Conservation (phyloP, 2,888 invertebrate genomes). For the Philereme vetulata region DNA sequence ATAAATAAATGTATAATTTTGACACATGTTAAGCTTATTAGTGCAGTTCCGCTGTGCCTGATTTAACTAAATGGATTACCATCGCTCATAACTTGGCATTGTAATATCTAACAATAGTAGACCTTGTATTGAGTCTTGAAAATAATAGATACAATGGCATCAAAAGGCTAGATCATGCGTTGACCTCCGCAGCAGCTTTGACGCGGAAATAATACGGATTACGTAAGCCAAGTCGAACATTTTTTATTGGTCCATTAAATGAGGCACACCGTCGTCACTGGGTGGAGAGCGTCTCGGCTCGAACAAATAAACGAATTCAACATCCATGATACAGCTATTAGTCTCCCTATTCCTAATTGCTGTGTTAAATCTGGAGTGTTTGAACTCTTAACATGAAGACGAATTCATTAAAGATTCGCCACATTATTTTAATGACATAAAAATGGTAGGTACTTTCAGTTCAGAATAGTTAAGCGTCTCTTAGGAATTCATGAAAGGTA, state of each 20-base stretch:
- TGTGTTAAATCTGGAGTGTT: slow-evolving; percentile 55
- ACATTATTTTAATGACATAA: slow-evolving; percentile 28
- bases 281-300: slow-evolving; percentile 74
- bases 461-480: not conserved
- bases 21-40: no score
- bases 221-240: slow-evolving; percentile 82
- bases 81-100: slow-evolving; percentile 21
- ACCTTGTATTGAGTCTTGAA: slow-evolving; percentile 40
- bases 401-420: slow-evolving; percentile 32
- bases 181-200: slow-evolving; percentile 70
- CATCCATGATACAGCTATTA: slow-evolving; percentile 59
- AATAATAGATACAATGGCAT: slow-evolving; percentile 44
- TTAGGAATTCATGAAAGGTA: slow-evolving; percentile 16
- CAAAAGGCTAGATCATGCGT: slow-evolving; percentile 60
- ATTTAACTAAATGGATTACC: slow-evolving; percentile 20
- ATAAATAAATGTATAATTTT: no score
- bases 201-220: slow-evolving; percentile 81
- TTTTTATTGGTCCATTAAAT: slow-evolving; percentile 82
- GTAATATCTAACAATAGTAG: slow-evolving; percentile 29
- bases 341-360: slow-evolving; percentile 61
- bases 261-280: slow-evolving; percentile 75
- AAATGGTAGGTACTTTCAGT: slow-evolving; percentile 1
- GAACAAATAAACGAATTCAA: slow-evolving; percentile 69
- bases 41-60: not conserved
- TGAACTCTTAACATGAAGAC: slow-evolving; percentile 40